Conservation (phyloP, 2,888 invertebrate genomes). For the Imbricaverruca yamaguchii region DNA sequence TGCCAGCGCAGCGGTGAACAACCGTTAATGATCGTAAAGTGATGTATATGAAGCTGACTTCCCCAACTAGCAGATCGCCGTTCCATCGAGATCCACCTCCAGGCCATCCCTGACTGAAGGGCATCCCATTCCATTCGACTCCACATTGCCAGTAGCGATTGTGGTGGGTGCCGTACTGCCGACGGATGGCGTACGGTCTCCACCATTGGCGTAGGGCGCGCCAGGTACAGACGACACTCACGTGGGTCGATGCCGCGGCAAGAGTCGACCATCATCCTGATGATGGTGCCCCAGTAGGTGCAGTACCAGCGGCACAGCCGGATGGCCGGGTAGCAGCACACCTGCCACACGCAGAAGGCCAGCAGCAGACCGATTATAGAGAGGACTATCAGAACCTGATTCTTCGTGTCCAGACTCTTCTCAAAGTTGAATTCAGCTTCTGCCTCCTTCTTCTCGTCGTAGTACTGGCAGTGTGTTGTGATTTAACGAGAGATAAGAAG, state of each 20-base stretch:
- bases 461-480: background rate
- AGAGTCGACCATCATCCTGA: slow-evolving; percentile 9
- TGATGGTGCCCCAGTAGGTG: slow-evolving; percentile 19
- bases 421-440: background rate
- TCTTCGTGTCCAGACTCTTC: slow-evolving; percentile 14
- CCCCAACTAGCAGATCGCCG: too few relatives aligned
- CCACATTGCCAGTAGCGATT: too few relatives aligned
- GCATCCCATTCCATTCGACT: too few relatives aligned
- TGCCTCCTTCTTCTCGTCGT: background rate
- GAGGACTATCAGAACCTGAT: slow-evolving; percentile 1
- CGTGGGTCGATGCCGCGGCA: slow-evolving; percentile 19
- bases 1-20: too few relatives aligned
- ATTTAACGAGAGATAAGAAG: too few relatives aligned
- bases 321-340: slow-evolving; percentile 18
- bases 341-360: background rate
- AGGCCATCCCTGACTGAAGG: too few relatives aligned
- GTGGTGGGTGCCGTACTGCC: too few relatives aligned
- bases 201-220: too few relatives aligned
- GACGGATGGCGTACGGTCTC: too few relatives aligned
- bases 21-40: too few relatives aligned
- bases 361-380: background rate
- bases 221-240: background rate
- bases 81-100: too few relatives aligned
- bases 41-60: too few relatives aligned
- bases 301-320: slow-evolving; percentile 19